Evolutionary conservation across 1,140 invertebrate species (phyloP).

Genomic region (Cyclargus thomasi): DNA sequence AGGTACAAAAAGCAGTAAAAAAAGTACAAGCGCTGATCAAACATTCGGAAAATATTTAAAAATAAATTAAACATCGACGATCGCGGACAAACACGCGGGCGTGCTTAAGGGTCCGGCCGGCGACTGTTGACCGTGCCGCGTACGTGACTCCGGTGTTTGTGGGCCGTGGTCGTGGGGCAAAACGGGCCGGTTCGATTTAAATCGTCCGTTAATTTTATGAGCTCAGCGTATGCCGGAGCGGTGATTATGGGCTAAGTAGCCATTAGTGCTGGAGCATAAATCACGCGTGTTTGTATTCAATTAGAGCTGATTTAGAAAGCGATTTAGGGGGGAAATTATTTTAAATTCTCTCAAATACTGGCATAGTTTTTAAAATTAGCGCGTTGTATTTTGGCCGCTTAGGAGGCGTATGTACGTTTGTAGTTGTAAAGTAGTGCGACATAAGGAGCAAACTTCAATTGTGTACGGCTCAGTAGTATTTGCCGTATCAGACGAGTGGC

Average conservation of each 20-base stretch:
- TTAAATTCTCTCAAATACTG: neutral
- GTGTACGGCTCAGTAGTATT: neutral
- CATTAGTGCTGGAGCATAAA: conserved; percentile 3
- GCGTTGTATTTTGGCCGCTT: too few species aligned
- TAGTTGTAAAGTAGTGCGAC: too few species aligned
- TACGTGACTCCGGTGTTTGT: conserved; percentile 39
- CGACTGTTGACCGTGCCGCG: conserved; percentile 43
- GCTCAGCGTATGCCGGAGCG: conserved; percentile 3
- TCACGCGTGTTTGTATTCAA: neutral
- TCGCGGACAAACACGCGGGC: conserved; percentile 38
- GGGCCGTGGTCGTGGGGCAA: conserved; percentile 24
- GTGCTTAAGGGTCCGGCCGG: conserved; percentile 46
- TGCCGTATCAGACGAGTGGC: neutral
- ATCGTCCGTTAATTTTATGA: conserved; percentile 11
- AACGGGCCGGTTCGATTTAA: conserved; percentile 24
- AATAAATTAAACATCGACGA: conserved; percentile 46
- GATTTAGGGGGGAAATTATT: neutral
- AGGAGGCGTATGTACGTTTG: too few species aligned
- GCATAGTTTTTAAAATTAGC: too few species aligned
- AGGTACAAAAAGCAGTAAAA: conserved; percentile 17
- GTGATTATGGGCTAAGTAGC: neutral
- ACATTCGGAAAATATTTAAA: conserved; percentile 52
- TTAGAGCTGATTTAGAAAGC: neutral
- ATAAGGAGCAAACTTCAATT: neutral
- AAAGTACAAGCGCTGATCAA: conserved; percentile 23